A percentile compares a stretch with the other conserved stretches of the same genome.
Conservation (phyloP, 1,140 invertebrate genomes). For the Asobara japonica region DNA sequence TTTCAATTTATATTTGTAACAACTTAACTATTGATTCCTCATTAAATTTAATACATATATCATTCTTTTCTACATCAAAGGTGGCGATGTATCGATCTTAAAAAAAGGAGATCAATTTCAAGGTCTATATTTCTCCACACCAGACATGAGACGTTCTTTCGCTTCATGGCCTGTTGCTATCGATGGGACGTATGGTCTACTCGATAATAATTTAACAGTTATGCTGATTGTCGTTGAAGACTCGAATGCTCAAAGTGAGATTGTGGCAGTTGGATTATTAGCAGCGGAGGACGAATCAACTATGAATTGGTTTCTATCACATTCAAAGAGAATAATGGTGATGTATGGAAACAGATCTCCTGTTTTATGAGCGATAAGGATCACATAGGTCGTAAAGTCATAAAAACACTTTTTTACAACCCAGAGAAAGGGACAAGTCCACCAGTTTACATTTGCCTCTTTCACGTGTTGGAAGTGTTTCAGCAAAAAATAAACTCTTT, state of each 20-base stretch:
- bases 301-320: conserved; percentile 19
- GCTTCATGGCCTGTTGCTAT: not conserved
- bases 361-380: conserved; percentile 38
- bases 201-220: conserved; percentile 4
- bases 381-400: conserved; percentile 7
- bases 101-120: not conserved
- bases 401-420: conserved; percentile 24
- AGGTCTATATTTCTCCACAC: not conserved
- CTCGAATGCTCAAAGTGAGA: conserved; percentile 15
- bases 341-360: not conserved
- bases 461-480: conserved; percentile 18
- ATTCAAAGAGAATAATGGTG: conserved; percentile 22
- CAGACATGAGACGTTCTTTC: not conserved
- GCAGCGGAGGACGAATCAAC: conserved; percentile 6
- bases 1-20: too few relatives aligned
- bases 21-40: too few relatives aligned
- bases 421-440: not conserved
- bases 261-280: conserved; percentile 26
- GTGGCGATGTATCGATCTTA: not conserved
- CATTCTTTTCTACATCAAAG: not conserved
- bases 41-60: not conserved
- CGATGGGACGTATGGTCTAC: conserved; percentile 33
- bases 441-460: conserved; percentile 32
- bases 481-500: too few relatives aligned
- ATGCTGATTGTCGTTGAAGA: conserved; percentile 27